phyloP scores from a whole-genome alignment of 2,797 vertebrate species.

The Peromyscus aztecus region DNA sequence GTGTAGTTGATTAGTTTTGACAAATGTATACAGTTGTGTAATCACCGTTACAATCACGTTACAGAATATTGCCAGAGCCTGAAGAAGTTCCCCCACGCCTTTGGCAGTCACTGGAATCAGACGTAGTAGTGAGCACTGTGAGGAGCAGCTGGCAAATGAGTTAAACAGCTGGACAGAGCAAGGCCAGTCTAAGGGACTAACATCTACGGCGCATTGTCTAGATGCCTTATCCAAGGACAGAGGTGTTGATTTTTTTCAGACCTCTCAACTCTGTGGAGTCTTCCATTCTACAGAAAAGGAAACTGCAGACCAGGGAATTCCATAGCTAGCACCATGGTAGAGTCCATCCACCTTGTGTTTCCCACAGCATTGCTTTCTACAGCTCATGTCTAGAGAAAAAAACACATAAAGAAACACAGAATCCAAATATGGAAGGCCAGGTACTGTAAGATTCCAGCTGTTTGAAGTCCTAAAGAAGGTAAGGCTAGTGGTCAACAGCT shows the following conservation, averaged over 20 bases:
- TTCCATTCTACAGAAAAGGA: not conserved
- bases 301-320: conserved; percentile 5
- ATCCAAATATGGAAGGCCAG: not conserved
- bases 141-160: not conserved
- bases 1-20: conserved; percentile 51
- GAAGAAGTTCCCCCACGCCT: not conserved
- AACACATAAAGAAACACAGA: not conserved
- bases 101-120: not conserved
- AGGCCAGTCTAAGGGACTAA: not conserved
- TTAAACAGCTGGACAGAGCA: not conserved
- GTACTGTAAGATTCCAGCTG: not conserved
- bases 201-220: not conserved
- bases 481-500: not conserved
- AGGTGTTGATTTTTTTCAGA: not conserved
- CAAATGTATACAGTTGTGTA: not conserved
- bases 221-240: not conserved
- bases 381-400: not conserved
- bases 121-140: not conserved
- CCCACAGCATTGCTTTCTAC: not conserved
- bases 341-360: not conserved
- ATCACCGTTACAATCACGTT: not conserved
- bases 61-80: not conserved
- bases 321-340: not conserved
- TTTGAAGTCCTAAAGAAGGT: conserved; percentile 20
- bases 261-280: too few species aligned